Conservation (phyloP, 2,888 invertebrate species). For the Nudaria mundana region DNA sequence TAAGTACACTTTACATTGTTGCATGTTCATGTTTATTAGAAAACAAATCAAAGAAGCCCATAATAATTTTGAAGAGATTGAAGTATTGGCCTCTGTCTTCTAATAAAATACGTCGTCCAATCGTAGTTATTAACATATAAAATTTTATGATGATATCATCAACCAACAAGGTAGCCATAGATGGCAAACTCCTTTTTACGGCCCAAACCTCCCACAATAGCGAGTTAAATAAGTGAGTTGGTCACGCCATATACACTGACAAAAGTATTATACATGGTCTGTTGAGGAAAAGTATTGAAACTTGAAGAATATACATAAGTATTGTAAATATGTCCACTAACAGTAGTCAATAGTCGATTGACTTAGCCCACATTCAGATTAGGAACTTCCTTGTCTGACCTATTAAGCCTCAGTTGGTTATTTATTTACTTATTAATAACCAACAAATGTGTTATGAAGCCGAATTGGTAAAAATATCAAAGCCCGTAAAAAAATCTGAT, state of each 20-base stretch:
- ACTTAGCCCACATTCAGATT: too few relatives aligned
- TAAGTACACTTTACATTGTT: too few relatives aligned
- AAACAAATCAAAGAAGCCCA: too few relatives aligned
- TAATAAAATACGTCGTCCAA: conserved; percentile 12
- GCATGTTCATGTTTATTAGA: not conserved
- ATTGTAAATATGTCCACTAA: too few relatives aligned
- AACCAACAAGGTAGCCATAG: conserved; percentile 41
- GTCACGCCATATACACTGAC: not conserved
- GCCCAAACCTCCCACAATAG: conserved; percentile 33
- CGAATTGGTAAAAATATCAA: too few relatives aligned
- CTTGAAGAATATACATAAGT: too few relatives aligned
- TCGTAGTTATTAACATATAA: conserved; percentile 31
- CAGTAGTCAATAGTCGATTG: too few relatives aligned
- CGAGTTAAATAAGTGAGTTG: conserved; percentile 7
- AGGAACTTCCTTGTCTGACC: too few relatives aligned
- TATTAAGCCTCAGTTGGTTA: too few relatives aligned
- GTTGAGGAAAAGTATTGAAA: not conserved
- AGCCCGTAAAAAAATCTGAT: too few relatives aligned
- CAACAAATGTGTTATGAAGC: too few relatives aligned
- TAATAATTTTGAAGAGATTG: not conserved
- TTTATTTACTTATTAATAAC: too few relatives aligned
- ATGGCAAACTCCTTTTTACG: conserved; percentile 42
- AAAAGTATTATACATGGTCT: not conserved
- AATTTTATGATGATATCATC: conserved; percentile 50
- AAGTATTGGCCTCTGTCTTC: not conserved